Percentiles rank a stretch among this genome's conserved stretches.
Conservation (phyloP, 2,113 vertebrate species). For the Semnornis frantzii region DNA sequence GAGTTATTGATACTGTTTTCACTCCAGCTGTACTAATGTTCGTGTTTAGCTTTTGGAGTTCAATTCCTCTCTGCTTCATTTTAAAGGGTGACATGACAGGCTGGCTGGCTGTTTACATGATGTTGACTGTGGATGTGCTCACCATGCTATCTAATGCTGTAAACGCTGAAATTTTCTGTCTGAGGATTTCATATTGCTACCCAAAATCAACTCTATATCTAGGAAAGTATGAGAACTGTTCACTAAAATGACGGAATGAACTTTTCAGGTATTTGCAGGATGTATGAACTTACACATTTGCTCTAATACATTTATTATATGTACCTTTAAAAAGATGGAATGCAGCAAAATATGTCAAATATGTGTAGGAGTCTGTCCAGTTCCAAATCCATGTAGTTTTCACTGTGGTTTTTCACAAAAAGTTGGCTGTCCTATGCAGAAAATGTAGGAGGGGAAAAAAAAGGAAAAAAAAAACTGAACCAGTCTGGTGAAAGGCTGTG, state of each 20-base stretch:
- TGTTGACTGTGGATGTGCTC: not conserved
- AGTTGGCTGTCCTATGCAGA: not conserved
- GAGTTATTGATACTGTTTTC: not conserved
- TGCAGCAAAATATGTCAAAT: not conserved
- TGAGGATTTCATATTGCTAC: not conserved
- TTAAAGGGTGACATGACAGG: not conserved
- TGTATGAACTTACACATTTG: not conserved
- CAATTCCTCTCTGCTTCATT: not conserved
- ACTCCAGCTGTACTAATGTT: not conserved
- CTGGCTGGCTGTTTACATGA: not conserved
- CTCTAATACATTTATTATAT: not conserved
- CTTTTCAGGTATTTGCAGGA: not conserved
- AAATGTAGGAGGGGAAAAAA: fast-evolving
- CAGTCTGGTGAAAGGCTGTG: not conserved
- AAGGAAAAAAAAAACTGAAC: not conserved
- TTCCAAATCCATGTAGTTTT: not conserved
- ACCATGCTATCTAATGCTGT: not conserved
- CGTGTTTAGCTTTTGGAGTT: not conserved
- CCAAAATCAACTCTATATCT: not conserved
- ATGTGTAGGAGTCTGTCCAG: not conserved
- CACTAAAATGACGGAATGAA: not conserved
- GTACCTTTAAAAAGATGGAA: not conserved
- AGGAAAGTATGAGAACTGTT: not conserved
- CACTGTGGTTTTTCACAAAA: not conserved
- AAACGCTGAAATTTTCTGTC: not conserved